These are phyloP conservation scores for Synodontis membranacea DNA, from an alignment of 2,113 vertebrate species.

Conservation along the genomic window DNA sequence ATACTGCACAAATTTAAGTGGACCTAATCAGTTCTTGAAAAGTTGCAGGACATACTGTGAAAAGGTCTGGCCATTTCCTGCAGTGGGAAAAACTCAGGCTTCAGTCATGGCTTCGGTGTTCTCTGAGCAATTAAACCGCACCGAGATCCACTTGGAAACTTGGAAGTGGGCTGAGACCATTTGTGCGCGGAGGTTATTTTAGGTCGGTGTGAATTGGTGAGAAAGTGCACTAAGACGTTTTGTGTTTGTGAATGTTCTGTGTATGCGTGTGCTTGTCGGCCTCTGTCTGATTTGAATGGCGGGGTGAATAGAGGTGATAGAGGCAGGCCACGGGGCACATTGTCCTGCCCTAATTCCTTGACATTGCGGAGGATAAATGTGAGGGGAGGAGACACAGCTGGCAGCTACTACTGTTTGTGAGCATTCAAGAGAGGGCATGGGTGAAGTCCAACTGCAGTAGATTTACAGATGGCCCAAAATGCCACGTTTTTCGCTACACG, in stretches of 20 bases:
- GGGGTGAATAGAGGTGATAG: constrained; percentile 29
- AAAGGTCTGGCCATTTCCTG: neutral
- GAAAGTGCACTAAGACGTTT: constrained; percentile 16
- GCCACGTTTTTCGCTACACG: neutral
- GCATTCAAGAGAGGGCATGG: constrained; percentile 10
- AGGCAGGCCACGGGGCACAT: constrained; percentile 34
- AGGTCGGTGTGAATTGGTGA: constrained; percentile 21
- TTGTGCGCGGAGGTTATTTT: neutral
- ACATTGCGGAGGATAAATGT: constrained; percentile 50
- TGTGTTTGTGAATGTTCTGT: constrained; percentile 25
- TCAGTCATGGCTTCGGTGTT: neutral
- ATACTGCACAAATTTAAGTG: neutral
- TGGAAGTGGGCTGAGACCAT: neutral
- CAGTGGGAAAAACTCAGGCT: neutral
- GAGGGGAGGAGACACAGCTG: constrained; percentile 24
- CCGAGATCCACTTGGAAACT: constrained; percentile 8
- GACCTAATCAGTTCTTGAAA: neutral
- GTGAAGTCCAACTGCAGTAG: constrained; percentile 15
- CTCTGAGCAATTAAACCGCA: neutral
- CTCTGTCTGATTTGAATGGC: constrained; percentile 21
- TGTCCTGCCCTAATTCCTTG: constrained; percentile 52
- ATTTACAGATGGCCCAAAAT: neutral
- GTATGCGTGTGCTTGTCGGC: constrained; percentile 14
- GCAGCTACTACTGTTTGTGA: constrained; percentile 39
- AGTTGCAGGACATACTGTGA: neutral